Base-by-base conservation (phyloP, 2,113 vertebrate genomes). In the Rhabdornis inornatus region DNA sequence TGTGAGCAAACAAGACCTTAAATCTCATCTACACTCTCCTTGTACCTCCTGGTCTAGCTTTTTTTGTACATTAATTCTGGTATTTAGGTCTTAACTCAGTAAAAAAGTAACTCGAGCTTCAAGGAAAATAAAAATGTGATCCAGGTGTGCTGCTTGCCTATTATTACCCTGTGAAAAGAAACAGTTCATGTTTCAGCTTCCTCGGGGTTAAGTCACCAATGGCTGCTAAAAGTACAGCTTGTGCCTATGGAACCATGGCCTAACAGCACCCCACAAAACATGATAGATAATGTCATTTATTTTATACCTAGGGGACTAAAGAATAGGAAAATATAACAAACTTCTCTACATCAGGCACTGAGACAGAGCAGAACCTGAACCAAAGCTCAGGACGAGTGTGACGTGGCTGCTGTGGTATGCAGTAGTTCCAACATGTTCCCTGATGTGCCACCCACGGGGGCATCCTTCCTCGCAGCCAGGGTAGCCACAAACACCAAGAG, bases 361-460 rank as follows among this genome's bases (percentile, higher is more conserved):
- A 83, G 15, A 52, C 19, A 68, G 70, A 55, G 75, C 31, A 90
- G 70, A 90, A 49, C n/a, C 40, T 83, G 44, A 75, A 68, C 24
- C 57, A 71, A 63, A 80, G 66, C 57, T 57, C 33, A n/a, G 44
- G 49, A 39, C 0, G 0, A 10, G 33, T 23, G 2, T 79, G 82
- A 56, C 60, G 33, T n/a, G 28, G 15, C 30, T 4, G 2, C 11
- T 60, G 72, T 1, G 6, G 20, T 31, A 25, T 4, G 33, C 27
- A 75, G 70, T 19, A 50, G 33, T 30, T 47, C 70, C 24, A 2
- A 59, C 35, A 4, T 1, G 4, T 22, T 74, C 56, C 14, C 1
- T 1, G 52, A 22, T 1, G 5, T 37, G 17, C 22, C n/a, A 49
- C 6, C 47, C 65, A 25, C 0, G 0, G 6, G 59, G 20, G 27